Conservation (phyloP, 2,888 invertebrate species). For the Phlogophora meticulosa region DNA sequence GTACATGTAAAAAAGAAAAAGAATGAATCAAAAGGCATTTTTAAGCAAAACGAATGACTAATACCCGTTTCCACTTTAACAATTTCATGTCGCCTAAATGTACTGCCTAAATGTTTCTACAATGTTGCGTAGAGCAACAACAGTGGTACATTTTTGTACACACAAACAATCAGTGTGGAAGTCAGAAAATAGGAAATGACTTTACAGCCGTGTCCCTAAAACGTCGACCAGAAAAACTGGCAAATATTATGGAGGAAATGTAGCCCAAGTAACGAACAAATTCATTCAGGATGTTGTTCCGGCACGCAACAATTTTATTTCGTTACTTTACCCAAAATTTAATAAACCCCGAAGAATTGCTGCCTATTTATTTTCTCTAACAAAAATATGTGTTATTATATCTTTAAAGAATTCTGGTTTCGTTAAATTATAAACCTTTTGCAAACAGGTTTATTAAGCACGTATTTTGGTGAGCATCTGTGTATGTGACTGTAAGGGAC, state of each 20-base stretch:
- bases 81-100: too few relatives aligned
- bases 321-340: slow-evolving; percentile 13
- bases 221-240: not conserved
- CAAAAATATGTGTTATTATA: not conserved
- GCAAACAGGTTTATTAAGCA: not conserved
- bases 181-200: slow-evolving; percentile 23
- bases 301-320: slow-evolving; percentile 1
- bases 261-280: slow-evolving; percentile 36
- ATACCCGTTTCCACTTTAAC: too few relatives aligned
- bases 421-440: not conserved
- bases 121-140: too few relatives aligned
- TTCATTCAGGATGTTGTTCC: slow-evolving; percentile 36
- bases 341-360: slow-evolving; percentile 2
- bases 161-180: too few relatives aligned
- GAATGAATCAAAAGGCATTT: too few relatives aligned
- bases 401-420: not conserved
- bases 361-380: slow-evolving; percentile 6
- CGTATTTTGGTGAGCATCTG: not conserved
- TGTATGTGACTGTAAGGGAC: not conserved
- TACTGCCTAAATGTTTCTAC: too few relatives aligned
- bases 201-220: not conserved
- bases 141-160: too few relatives aligned
- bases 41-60: too few relatives aligned
- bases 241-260: slow-evolving; percentile 29
- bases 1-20: too few relatives aligned